These are phyloP conservation scores for Ceratotherium simum DNA, from an alignment of 2,113 vertebrate species.

Conservation along the genomic window DNA sequence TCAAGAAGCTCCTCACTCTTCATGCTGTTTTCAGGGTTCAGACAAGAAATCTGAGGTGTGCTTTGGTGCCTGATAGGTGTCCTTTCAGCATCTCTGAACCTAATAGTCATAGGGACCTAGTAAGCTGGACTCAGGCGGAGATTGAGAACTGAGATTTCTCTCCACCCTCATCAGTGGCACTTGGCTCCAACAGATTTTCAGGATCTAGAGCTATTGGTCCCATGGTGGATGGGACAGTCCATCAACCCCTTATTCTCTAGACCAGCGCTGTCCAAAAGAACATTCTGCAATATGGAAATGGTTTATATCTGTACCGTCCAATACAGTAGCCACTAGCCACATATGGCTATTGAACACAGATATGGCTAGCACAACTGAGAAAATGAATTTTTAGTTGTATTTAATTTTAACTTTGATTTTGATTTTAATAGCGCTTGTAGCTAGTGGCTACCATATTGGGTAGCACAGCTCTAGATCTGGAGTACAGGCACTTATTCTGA, in stretches of 20 bases:
- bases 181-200: not conserved
- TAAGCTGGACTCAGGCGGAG: not conserved
- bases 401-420: not conserved
- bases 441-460: not conserved
- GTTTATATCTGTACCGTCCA: not conserved
- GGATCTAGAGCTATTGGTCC: not conserved
- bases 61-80: not conserved
- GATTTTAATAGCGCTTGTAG: not conserved
- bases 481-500: not conserved
- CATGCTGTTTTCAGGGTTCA: not conserved
- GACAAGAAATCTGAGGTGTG: not conserved
- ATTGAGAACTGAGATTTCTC: not conserved
- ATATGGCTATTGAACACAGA: not conserved
- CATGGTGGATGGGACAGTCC: not conserved
- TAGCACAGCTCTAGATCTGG: not conserved
- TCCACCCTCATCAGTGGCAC: not conserved
- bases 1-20: not conserved
- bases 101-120: not conserved
- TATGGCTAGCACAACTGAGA: not conserved
- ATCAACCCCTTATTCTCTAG: not conserved
- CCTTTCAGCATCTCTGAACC: not conserved
- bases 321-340: not conserved
- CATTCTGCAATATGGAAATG: not conserved
- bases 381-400: not conserved
- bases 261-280: not conserved